Conservation (phyloP, 2,113 vertebrate species). For the Pomatostomus ruficeps region DNA sequence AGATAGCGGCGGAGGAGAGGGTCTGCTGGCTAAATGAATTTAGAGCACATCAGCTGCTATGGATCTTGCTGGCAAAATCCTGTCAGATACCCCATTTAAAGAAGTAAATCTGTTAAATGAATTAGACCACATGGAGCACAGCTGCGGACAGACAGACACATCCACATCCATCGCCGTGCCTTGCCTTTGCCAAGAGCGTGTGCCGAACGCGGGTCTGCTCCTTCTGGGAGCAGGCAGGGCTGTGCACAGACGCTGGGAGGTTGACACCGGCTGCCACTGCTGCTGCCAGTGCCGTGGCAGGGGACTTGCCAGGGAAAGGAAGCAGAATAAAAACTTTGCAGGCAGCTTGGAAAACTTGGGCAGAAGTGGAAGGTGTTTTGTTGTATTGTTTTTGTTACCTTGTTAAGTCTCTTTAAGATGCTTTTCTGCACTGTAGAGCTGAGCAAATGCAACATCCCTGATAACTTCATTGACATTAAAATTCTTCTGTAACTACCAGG, state of each 20-base stretch:
- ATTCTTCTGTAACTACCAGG: background rate
- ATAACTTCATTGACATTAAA: background rate
- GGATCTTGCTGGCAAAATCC: slow-evolving; percentile 16
- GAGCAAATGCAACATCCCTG: background rate
- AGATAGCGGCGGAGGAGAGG: background rate
- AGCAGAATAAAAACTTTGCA: background rate
- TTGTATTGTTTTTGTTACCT: background rate
- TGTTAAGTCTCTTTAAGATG: background rate
- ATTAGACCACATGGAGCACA: slow-evolving; percentile 19
- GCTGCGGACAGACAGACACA: background rate
- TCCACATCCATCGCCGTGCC: background rate
- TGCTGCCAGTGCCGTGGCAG: rapidly evolving
- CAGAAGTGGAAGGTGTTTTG: background rate
- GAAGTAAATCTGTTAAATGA: slow-evolving; percentile 46
- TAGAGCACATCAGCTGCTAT: background rate
- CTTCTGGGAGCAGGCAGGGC: background rate
- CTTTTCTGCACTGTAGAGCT: background rate
- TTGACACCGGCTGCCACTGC: background rate
- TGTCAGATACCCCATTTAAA: slow-evolving; percentile 34
- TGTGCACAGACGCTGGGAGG: background rate
- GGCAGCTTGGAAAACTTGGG: background rate
- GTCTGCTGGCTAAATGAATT: slow-evolving; percentile 14
- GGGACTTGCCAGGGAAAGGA: background rate
- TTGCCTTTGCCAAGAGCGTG: background rate
- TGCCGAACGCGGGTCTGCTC: background rate